These are phyloP conservation scores for Empidonax traillii DNA, from an alignment of 2,113 vertebrate species.

Conservation along the genomic window DNA sequence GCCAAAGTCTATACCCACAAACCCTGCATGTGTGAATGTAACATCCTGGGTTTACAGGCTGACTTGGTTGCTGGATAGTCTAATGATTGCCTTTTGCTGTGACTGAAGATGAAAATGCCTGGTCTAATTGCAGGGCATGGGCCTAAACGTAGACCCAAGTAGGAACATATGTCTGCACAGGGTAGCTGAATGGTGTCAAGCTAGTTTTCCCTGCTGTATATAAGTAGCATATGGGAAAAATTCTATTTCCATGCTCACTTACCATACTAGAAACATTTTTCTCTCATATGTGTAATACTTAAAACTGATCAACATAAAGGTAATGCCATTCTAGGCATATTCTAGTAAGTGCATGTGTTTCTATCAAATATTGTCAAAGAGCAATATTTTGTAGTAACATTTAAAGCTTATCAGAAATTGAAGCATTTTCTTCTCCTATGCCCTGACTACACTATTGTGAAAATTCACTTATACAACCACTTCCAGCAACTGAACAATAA, in stretches of 20 bases:
- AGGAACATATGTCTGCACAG: not conserved
- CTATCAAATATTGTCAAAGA: not conserved
- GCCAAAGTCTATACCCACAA: not conserved
- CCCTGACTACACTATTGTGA: not conserved
- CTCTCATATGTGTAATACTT: not conserved
- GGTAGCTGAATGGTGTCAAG: not conserved
- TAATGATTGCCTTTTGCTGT: not conserved
- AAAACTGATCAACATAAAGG: not conserved
- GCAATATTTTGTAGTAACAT: not conserved
- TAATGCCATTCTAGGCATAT: not conserved
- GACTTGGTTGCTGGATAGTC: not conserved
- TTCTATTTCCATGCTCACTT: not conserved
- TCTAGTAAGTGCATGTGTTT: not conserved
- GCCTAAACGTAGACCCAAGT: not conserved
- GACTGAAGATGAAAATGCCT: not conserved
- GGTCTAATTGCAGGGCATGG: not conserved
- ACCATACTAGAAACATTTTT: not conserved
- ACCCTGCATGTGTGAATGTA: not conserved
- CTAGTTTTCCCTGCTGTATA: not conserved
- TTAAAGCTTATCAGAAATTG: not conserved
- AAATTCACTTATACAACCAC: not conserved
- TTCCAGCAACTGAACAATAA: constrained; percentile 1
- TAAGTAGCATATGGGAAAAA: not conserved
- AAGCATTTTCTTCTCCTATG: not conserved
- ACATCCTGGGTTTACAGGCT: not conserved